Evolutionary conservation across 2,797 vertebrate genomes (phyloP), one percentile per base, ranked within the genome.

Genomic region (Myotis pilosus): DNA sequence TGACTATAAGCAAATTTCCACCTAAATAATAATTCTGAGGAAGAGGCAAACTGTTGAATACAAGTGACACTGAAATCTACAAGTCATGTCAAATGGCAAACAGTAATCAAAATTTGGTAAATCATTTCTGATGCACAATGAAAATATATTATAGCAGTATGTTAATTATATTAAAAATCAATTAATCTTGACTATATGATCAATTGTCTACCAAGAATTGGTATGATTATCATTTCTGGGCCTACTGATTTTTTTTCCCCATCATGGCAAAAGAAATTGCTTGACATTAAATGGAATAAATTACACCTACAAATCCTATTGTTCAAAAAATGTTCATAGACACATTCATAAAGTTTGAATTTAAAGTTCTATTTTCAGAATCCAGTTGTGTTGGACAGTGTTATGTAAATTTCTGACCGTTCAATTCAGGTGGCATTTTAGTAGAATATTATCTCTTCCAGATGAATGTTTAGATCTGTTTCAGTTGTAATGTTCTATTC

Each of bases 191-290:
- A 84, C 84, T 80, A 9, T 90, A 94, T 72, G 87, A 80, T 84
- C 79, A 76, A 0, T 92, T 96, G 60, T 89, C 87, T 96, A 55
- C 84, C 47, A 94, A 89, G 66, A 95, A 87, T 33, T 96, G 75
- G 36, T 62, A 91, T 94, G 71, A 83, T 84, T 36, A 60, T 94
- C 60, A 91, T 89, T 96, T 97, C 85, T 91, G 89, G 88, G 79
- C 89, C 95, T 96, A 68, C 8, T 90, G 75, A 94, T 69, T 64
- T 55, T 84, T 87, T 92, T 89, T 78, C 64, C 81, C 25, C 60
- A 95, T 96, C 75, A 96, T 92, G 92, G 82, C 75, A 95, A 96
- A 83, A 95, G 76, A 95, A 94, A 96, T 53, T 92, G 51, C 89
- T 84, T 91, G 89, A 94, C 76, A 87, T 76, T 88, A 71, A 96